Evolutionary conservation across 1,140 invertebrate genomes (phyloP).

Genomic region (Lysiphlebus fabarum): DNA sequence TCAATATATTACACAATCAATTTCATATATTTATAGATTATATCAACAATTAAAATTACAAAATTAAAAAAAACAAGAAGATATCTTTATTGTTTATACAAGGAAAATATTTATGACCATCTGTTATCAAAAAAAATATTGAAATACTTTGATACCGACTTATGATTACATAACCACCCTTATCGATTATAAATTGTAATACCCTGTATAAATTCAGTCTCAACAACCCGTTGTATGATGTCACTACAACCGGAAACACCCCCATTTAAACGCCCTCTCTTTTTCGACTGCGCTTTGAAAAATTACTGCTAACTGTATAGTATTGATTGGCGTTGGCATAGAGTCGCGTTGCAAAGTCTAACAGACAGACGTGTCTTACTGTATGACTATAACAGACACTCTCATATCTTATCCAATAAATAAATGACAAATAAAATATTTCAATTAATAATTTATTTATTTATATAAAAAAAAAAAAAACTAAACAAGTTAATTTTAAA

Average conservation of each 20-base stretch:
- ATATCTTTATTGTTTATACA: too few species aligned
- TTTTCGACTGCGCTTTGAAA: background rate
- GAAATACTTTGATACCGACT: too few species aligned
- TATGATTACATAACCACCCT: too few species aligned
- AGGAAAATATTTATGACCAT: too few species aligned
- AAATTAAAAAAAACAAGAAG: too few species aligned
- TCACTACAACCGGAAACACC: constrained; percentile 1
- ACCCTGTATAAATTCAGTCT: background rate
- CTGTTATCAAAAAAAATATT: too few species aligned
- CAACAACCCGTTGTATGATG: background rate
- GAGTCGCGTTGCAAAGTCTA: background rate
- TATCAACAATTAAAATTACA: too few species aligned
- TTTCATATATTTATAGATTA: too few species aligned
- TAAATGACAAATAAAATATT: background rate
- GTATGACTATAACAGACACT: constrained; percentile 5
- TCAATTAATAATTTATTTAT: too few species aligned
- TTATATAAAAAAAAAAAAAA: too few species aligned
- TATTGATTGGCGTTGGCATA: constrained; percentile 24
- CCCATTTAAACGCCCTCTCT: constrained; percentile 7
- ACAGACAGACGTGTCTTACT: constrained; percentile 16
- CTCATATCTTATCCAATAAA: background rate
- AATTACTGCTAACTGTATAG: constrained; percentile 7
- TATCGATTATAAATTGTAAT: background rate
- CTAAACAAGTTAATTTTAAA: too few species aligned
- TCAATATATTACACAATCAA: too few species aligned